Conservation (phyloP, 64 coral and sea anemone genomes). For the Stichodactyla helianthus region DNA sequence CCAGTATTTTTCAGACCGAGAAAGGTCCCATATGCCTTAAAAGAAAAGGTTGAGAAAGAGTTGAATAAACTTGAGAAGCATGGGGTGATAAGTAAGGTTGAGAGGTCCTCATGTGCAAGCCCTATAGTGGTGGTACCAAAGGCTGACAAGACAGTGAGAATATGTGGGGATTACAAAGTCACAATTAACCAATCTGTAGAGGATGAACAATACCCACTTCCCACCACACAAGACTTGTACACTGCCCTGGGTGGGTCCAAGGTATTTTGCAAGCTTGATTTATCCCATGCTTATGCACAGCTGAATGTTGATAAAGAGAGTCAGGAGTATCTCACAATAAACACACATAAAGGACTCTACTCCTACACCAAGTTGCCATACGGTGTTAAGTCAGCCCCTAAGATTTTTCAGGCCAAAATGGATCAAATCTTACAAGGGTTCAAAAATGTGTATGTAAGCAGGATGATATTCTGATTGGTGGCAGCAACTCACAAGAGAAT, state of each 20-base stretch:
- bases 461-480: conserved; percentile 49
- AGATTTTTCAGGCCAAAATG: conserved; percentile 51
- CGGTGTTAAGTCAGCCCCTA: conserved; percentile 42
- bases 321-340: conserved; percentile 27
- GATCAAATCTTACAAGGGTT: conserved; percentile 42
- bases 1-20: conserved; percentile 28
- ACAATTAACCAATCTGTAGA: conserved; percentile 48
- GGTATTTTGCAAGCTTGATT: conserved; percentile 44
- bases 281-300: conserved; percentile 48
- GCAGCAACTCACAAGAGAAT: conserved; percentile 31
- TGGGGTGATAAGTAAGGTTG: conserved; percentile 51
- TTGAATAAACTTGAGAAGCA: conserved; percentile 44
- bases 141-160: conserved; percentile 50
- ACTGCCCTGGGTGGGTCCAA: conserved; percentile 32
- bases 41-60: conserved; percentile 46
- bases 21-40: conserved; percentile 51
- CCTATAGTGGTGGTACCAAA: conserved; percentile 45
- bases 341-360: conserved; percentile 36
- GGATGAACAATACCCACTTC: conserved; percentile 55
- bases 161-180: conserved; percentile 55
- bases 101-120: conserved; percentile 30
- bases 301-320: conserved; percentile 36
- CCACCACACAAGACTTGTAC: conserved; percentile 48
- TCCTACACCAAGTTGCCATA: conserved; percentile 39
- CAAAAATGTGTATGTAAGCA: conserved; percentile 46